Evolutionary conservation across 23 tunicate species (phyloP), one percentile per base, ranked within the genome.

Genomic region (Styela plicata): DNA sequence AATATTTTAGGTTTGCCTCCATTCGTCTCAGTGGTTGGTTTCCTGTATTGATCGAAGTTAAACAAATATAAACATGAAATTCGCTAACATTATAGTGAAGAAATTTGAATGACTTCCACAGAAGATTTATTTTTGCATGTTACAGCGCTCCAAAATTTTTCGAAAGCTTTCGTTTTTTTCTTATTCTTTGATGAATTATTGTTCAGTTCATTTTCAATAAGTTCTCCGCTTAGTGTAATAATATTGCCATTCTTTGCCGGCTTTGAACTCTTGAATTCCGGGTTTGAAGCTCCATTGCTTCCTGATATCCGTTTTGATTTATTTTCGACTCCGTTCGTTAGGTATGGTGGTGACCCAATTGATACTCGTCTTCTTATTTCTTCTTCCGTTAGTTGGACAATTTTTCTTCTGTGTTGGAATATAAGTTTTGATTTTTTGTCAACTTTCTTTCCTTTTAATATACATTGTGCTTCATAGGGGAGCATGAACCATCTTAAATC

Each of bases 401-500:
- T 78, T 36, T 79, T 65, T 36, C 29, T 74, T 36, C 91, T 77
- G 67, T 84, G 89, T 61, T 44, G 63, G 17, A 92, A 36, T 23
- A 64, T 37, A 33, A 44, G 87, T 44, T 25, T 33, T 26, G 2
- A 16, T 34, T 63, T 16, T 10, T 63, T 18, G 0, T 31, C 44
- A 5, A 69, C 37, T 70, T 83, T 70, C 2, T 71, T 74, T 10
- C 44, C 81, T 24, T 27, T 17, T 23, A 90, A 25, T 34, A 68
- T 29, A 19, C 52, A 34, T 24, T 73, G 86, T 25, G 99, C 99
- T 80, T 96, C 99, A 7, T 89, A 91, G 1, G 99, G 99, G 2
- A 96, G 74, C 69, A 91, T 82, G 63, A 96, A 96, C 99, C 99
- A 96, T 22, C 97, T 36, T 21, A 96, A 70, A 64, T 88, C 78